Base-by-base conservation (phyloP, 2,888 invertebrate species). In the Allolobophora icterica region DNA sequence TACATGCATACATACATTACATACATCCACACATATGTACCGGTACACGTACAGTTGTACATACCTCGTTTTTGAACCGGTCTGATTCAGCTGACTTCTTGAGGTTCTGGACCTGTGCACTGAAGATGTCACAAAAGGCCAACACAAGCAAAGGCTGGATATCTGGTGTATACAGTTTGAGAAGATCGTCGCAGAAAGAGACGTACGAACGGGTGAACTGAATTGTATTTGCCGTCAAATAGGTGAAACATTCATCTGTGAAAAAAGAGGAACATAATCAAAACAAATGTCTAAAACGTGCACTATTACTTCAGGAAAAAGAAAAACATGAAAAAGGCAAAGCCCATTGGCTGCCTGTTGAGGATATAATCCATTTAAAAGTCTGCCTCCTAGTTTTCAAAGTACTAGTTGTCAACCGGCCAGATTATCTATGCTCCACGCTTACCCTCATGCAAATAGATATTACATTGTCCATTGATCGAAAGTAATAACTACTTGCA, bases 171-270 rank as follows among this genome's bases (percentile, higher is more conserved):
- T 97, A 96, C 92, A 98, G 96, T 94, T 97, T 96, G 93, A 98
- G 95, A 93, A 98, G 97, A 94, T 98, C 97, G 93, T 97, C 97
- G 92, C 97, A 96, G 92, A 98, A 96, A 40, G 96, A 96, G 89
- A 97, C 96, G 94, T 97, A 97, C 11, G 97, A 96, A 95, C 97
- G 97, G 15, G 97, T 97, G 95, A 98, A 98, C 94, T 97, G 97
- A 92, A 97, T 96, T 13, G 97, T 97, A 95, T 97, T 98, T 94
- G 96, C 96, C 0, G 98, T 98, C 93, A 98, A 95, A 93, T 97
- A 97, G 90, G 98, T 96, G 97, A 97, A 97, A 93, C 96, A 96
- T 91, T 97, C 97, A 93, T 96, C 97, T 96, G 95, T 92, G 92
- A 95, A 92, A 90, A 71, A 93, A 91, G 89, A 91, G 21, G 40